Evolutionary conservation across 2,113 vertebrate genomes (phyloP).

Genomic region (Telmatochromis sp.): DNA sequence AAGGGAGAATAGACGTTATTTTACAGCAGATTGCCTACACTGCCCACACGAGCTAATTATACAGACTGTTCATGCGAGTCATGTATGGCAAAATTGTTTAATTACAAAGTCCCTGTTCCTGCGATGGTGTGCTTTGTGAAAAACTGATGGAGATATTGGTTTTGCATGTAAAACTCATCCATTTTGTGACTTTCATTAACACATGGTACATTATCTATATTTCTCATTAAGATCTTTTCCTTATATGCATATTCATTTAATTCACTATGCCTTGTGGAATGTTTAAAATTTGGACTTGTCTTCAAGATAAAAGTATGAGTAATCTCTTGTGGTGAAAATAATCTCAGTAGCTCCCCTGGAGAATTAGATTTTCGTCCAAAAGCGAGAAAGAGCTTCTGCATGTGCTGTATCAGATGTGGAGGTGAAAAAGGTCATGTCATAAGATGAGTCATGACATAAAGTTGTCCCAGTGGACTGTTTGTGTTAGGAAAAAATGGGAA

Average conservation of each 20-base stretch:
- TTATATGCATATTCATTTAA: neutral
- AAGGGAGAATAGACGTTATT: constrained; percentile 53
- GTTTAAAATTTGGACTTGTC: neutral
- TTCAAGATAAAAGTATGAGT: neutral
- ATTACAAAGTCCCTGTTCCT: constrained; percentile 45
- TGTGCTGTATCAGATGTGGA: neutral
- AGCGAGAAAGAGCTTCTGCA: neutral
- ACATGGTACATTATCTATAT: neutral
- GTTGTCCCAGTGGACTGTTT: constrained; percentile 15
- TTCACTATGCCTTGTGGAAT: neutral
- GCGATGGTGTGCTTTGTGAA: constrained; percentile 15
- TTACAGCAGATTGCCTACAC: constrained; percentile 59
- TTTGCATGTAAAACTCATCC: constrained; percentile 10
- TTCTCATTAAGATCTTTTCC: neutral
- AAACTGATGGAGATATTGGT: constrained; percentile 28
- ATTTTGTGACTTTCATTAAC: neutral
- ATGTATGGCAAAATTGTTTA: constrained; percentile 50
- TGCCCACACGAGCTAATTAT: constrained; percentile 66
- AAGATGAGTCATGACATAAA: constrained; percentile 35
- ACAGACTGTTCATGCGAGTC: constrained; percentile 55
- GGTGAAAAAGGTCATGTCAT: constrained; percentile 18
- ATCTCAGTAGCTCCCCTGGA: neutral
- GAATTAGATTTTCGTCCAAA: neutral
- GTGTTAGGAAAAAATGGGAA: constrained; percentile 14
- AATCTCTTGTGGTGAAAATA: neutral